Base-by-base conservation (phyloP, 2,797 vertebrate genomes). In the Acanthiza pusilla region DNA sequence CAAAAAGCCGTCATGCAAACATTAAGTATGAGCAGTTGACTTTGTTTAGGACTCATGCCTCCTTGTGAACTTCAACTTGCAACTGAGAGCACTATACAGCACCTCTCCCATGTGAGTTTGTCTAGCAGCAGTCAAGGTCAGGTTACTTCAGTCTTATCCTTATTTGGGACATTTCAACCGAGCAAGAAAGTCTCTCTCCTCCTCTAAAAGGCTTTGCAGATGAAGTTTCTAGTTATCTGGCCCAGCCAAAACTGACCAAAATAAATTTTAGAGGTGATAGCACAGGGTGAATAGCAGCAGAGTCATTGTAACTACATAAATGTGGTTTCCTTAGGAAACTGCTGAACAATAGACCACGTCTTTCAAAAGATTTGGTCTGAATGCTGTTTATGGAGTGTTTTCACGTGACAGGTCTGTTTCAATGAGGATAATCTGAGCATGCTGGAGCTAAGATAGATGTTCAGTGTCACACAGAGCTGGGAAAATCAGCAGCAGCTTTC, bases 311-410 rank as follows among this genome's bases (percentile, higher is more conserved):
- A 84, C 61, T 57, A 48, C 14, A 88, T 15, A 68, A 81, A 95
- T 40, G 63, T 19, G 36, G 60, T 76, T 95, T 94, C 88, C 96
- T 93, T 92, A 87, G 89, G 93, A 96, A 94, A 92, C 55, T 51
- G 85, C 51, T 79, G 67, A 94, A 96, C 87, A 95, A 92, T 86
- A 92, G 84, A 36, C 10, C 47, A 76, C 29, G 48, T 68, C 71
- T 92, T 86, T 89, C 67, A 87, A 79, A 86, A 88, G 57, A 66
- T 23, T 82, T 55, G 57, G 67, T 80, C 34, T 91, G 73, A 67
- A 72, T 68, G 55, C 36, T 93, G 82, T 91, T 91, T 84, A 72
- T 1, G 0, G 57, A 65, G 50, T 11, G 26, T 20, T 91, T 82
- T 61, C 45, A 45, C 11, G 21, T 21, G 53, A 78, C 38, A 77